Evolutionary conservation across 2,113 vertebrate species (phyloP), one percentile per base, ranked within the genome.

Genomic region (Plecturocebus donacophilus): DNA sequence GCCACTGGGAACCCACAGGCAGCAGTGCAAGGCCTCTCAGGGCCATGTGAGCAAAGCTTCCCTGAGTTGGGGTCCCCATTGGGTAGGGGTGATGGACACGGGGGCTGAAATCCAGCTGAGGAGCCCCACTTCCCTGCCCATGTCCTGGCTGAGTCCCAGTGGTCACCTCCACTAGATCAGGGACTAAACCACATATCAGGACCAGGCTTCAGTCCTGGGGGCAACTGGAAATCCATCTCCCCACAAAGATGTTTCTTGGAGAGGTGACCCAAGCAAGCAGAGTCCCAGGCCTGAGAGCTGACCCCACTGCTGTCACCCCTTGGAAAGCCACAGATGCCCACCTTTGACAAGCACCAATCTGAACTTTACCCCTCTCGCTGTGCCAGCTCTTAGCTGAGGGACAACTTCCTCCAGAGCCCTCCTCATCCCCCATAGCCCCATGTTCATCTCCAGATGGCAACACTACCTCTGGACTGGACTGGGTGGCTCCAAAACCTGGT

Each of bases 341-440:
- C 54, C 32, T 14, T 61, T 2, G 27, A 17, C 56, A 58, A 40
- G 27, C 8, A 42, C 64, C 27, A 81, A 47, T 14, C 5, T 75
- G 70, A 66, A 64, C 35, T 54, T 25, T 71, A 25, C 30, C 56
- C 45, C 42, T 9, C 6, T 23, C 5, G 13, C 47, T 68, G 16
- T 10, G 42, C 38, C 38, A 85, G 42, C 25, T 40, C 71, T 61
- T 40, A 45, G 45, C 23, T 30, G 71, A 25, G 38, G 47, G 23
- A 2, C 0, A 0, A 8, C 52, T 71, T 52, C 8, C 40, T 85
- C 12, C 75, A 64, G 17, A 52, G 52, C 1, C 3, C 56, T 19
- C 14, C 25, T 17, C 52, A 40, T 6, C 13, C 3, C 30, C 12
- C 38, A 13, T 7, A 73, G 12, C 0, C 14, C 0, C 0, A 0